Evolutionary conservation across 2,113 vertebrate genomes (phyloP), one percentile per base, ranked within the genome.

Genomic region (Shinisaurus crocodilurus): DNA sequence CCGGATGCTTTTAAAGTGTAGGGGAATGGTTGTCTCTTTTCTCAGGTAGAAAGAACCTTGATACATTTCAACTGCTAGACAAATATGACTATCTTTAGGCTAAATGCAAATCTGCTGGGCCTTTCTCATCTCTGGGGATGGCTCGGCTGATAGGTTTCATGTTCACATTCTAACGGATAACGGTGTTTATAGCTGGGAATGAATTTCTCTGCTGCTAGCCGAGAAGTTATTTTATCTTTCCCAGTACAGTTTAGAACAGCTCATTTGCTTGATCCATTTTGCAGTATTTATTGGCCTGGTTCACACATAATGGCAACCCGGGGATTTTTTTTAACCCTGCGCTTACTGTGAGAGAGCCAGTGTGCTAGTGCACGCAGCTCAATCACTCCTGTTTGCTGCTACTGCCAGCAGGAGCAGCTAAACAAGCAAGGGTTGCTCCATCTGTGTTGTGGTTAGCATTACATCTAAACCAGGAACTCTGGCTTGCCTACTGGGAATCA

Each of bases 1-100:
- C 37, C n/a, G 67, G 84, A 81, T 81, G 27, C 54, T n/a, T 72
- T 86, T 45, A 45, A 86, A 74, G 34, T 69, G 67, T 8, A n/a
- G 57, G 60, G 40, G 77, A 75, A 75, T 3, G 6, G 15, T 81
- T 74, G 40, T 50, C n/a, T 80, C 63, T 57, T 69, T 81, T 40
- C 91, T 93, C 13, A 27, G 27, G 72, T 45, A 69, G 50, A 34
- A 86, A 86, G 91, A 89, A 67, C 10, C 2, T 92, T 63, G 79
- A 34, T 84, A 87, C 50, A 32, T 34, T 69, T 90, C n/a, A 29
- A 43, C 34, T 72, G 48, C n/a, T 90, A 75, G 8, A 54, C 1
- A 43, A 54, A 40, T 86, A 20, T 15, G 43, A 45, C 67, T 72
- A n/a, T 57, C 48, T 16, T 48, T 80, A 13, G n/a, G 34, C 43